phyloP scores from a whole-genome alignment of 1,140 invertebrate genomes.

The Globodera rostochiensis region DNA sequence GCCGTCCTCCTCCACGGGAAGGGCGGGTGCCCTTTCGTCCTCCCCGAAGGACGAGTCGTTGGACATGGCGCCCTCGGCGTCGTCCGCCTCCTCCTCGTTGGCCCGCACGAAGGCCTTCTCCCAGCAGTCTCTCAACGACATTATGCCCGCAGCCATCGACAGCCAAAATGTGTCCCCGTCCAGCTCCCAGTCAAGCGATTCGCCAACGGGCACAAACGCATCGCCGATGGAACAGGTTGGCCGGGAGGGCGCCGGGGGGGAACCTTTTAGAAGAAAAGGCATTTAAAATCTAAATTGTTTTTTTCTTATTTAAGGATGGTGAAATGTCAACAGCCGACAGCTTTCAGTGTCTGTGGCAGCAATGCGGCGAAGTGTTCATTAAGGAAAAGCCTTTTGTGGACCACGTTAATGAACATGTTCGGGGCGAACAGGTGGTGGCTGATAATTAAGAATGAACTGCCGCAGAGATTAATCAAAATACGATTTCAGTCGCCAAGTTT shows the following conservation, averaged over 20 bases:
- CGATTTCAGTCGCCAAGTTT: constrained; percentile 23
- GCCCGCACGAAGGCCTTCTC: not conserved
- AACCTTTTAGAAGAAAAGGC: too few relatives aligned
- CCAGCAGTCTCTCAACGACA: not conserved
- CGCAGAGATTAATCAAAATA: not conserved
- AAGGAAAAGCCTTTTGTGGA: constrained; percentile 27
- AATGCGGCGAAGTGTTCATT: constrained; percentile 16
- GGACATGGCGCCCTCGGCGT: not conserved
- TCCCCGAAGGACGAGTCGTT: not conserved
- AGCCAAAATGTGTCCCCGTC: not conserved
- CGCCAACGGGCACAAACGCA: not conserved
- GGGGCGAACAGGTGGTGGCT: constrained; percentile 12
- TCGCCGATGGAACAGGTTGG: not conserved
- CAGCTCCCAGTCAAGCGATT: not conserved
- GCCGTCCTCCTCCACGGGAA: not conserved
- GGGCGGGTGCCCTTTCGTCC: not conserved
- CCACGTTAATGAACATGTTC: constrained; percentile 28
- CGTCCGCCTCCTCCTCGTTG: not conserved
- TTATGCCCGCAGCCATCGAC: not conserved
- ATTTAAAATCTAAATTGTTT: too few relatives aligned
- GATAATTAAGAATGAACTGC: not conserved
- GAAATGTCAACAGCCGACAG: not conserved
- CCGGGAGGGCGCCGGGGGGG: too few relatives aligned
- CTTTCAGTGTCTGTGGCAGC: constrained; percentile 12
- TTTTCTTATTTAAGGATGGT: not conserved